Evolutionary conservation across 2,888 invertebrate genomes (phyloP).

Genomic region (Macrophya alboannulata): DNA sequence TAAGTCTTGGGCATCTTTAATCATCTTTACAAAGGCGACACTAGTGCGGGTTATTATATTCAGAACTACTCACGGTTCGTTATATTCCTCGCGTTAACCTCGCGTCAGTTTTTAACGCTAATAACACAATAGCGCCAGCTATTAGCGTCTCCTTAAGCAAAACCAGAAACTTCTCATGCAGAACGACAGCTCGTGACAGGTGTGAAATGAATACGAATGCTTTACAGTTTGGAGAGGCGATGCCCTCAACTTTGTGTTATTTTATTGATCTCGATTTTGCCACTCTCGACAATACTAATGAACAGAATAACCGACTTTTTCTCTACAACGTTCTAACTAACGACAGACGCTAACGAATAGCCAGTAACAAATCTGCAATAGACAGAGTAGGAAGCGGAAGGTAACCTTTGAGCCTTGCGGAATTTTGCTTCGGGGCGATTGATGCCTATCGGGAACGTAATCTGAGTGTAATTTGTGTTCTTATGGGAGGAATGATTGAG

Average conservation of each 20-base stretch:
- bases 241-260: neutral
- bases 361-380: constrained; percentile 35
- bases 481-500: neutral
- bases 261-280: constrained; percentile 40
- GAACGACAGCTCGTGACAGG: constrained; percentile 47
- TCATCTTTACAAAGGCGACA: constrained; percentile 47
- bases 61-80: constrained; percentile 49
- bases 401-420: constrained; percentile 67
- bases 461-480: too few relatives aligned
- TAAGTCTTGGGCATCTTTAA: constrained; percentile 79
- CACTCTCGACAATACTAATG: neutral
- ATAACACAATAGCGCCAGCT: constrained; percentile 54
- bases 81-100: constrained; percentile 39
- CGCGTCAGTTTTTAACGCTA: constrained; percentile 44
- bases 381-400: constrained; percentile 65
- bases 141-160: constrained; percentile 49
- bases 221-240: neutral
- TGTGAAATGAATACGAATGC: constrained; percentile 53
- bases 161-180: constrained; percentile 48
- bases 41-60: constrained; percentile 35
- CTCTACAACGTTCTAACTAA: neutral
- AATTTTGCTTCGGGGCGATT: constrained; percentile 26
- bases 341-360: constrained; percentile 6
- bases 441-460: too few relatives aligned
- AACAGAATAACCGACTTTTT: neutral